These are phyloP conservation scores for Pocillopora verrucosa DNA, from an alignment of 64 coral and sea anemone genomes.

Conservation along the genomic window DNA sequence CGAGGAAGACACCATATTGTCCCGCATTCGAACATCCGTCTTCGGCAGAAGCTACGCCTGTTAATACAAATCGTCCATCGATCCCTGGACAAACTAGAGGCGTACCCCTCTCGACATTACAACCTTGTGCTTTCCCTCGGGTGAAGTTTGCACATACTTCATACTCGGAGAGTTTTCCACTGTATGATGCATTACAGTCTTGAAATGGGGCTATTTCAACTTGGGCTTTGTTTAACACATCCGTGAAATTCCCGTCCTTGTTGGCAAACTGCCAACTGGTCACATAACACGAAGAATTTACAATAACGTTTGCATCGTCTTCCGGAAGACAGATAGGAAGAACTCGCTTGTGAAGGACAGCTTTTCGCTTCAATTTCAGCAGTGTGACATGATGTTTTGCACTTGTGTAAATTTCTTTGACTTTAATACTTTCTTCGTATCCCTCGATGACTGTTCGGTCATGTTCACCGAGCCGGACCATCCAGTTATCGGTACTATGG, in stretches of 20 bases:
- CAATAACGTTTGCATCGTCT: background rate
- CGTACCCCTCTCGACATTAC: slow-evolving; percentile 13
- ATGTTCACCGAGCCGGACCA: slow-evolving; percentile 20
- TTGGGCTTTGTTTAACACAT: slow-evolving; percentile 17
- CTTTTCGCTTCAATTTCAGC: background rate
- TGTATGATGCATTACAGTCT: slow-evolving; percentile 27
- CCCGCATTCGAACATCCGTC: slow-evolving; percentile 70
- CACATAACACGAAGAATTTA: slow-evolving; percentile 12
- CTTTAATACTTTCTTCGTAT: slow-evolving; percentile 27
- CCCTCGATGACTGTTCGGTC: slow-evolving; percentile 25
- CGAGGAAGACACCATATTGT: slow-evolving; percentile 85
- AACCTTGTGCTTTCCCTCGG: background rate
- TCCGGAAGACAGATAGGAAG: slow-evolving; percentile 3
- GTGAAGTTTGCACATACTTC: background rate
- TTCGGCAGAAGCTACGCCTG: slow-evolving; percentile 70
- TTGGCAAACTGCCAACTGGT: slow-evolving; percentile 12
- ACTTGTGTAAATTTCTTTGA: background rate
- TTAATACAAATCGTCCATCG: slow-evolving; percentile 73
- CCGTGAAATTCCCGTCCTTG: background rate
- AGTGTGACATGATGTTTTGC: background rate
- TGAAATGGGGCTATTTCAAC: background rate
- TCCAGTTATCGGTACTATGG: background rate
- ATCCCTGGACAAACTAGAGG: slow-evolving; percentile 61
- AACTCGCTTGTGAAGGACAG: slow-evolving; percentile 19
- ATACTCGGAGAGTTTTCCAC: slow-evolving; percentile 1